Evolutionary conservation across 2,888 invertebrate genomes (phyloP).

Genomic region (Neoaliturus tenellus): DNA sequence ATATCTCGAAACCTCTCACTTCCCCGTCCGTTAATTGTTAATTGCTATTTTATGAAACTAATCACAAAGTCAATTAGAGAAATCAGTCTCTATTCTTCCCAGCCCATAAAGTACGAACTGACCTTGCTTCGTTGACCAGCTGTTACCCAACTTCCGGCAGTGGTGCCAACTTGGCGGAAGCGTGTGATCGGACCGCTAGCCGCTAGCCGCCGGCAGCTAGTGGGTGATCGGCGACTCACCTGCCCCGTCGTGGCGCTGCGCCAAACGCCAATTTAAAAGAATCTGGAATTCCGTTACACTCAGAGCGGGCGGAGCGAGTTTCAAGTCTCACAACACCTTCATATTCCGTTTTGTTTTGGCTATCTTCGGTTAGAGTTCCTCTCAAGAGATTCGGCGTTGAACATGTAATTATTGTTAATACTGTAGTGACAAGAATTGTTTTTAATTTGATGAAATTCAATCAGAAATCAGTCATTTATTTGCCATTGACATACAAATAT

Average conservation of each 20-base stretch:
- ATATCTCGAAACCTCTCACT: background rate
- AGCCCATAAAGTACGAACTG: constrained; percentile 7
- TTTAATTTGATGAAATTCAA: no score
- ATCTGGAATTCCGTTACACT: constrained; percentile 41
- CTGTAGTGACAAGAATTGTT: no score
- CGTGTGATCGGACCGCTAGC: background rate
- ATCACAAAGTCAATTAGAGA: background rate
- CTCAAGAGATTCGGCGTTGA: no score
- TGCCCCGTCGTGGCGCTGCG: background rate
- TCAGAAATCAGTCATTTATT: no score
- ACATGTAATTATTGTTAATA: no score
- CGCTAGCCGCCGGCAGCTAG: background rate
- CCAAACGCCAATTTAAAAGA: constrained; percentile 46
- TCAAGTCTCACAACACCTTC: constrained; percentile 58
- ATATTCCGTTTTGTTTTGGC: background rate
- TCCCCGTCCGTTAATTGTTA: background rate
- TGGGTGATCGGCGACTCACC: background rate
- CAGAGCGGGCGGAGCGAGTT: constrained; percentile 33
- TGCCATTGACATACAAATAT: no score
- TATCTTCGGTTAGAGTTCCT: background rate
- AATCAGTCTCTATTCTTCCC: background rate
- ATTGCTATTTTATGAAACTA: background rate
- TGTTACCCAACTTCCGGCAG: constrained; percentile 7
- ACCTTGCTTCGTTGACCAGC: background rate
- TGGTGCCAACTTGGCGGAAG: no score